Conservation (phyloP, 1,140 invertebrate species). For the Drosophila grimshawi region DNA sequence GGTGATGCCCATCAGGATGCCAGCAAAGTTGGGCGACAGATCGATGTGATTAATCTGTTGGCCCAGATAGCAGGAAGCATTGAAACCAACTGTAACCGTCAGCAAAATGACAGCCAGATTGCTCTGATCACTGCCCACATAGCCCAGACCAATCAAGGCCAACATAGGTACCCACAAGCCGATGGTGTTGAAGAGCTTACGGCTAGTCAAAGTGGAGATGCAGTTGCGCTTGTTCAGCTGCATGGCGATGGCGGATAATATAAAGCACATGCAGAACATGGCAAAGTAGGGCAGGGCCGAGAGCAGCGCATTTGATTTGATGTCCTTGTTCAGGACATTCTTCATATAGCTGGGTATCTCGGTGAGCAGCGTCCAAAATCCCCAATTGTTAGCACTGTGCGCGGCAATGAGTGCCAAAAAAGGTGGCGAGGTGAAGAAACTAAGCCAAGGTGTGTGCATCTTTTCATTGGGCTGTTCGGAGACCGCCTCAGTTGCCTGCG, state of each 20-base stretch:
- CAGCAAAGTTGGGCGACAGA: conserved; percentile 91
- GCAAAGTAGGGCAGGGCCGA: conserved; percentile 93
- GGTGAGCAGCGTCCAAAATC: conserved; percentile 96
- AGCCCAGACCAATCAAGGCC: conserved; percentile 87
- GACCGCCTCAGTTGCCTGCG: conserved; percentile 39
- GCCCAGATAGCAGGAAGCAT: conserved; percentile 91
- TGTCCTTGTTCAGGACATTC: conserved; percentile 91
- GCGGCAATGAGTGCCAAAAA: conserved; percentile 93
- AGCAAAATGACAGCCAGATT: conserved; percentile 87
- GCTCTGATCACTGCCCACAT: conserved; percentile 86
- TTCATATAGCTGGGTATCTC: conserved; percentile 96
- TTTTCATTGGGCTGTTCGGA: conserved; percentile 48
- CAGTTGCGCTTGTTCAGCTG: conserved; percentile 86
- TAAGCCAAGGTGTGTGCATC: conserved; percentile 87
- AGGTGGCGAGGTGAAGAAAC: conserved; percentile 91
- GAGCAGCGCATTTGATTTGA: conserved; percentile 90
- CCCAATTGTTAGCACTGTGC: conserved; percentile 96
- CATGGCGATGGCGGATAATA: conserved; percentile 86
- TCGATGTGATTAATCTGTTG: conserved; percentile 90
- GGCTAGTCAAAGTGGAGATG: conserved; percentile 85
- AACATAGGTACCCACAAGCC: conserved; percentile 87
- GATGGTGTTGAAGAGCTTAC: conserved; percentile 90
- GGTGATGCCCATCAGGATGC: conserved; percentile 89
- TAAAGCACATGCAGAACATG: conserved; percentile 89
- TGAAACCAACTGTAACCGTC: conserved; percentile 90